Conservation (phyloP, 64 coral and sea anemone genomes). For the Astreopora myriophthalma region DNA sequence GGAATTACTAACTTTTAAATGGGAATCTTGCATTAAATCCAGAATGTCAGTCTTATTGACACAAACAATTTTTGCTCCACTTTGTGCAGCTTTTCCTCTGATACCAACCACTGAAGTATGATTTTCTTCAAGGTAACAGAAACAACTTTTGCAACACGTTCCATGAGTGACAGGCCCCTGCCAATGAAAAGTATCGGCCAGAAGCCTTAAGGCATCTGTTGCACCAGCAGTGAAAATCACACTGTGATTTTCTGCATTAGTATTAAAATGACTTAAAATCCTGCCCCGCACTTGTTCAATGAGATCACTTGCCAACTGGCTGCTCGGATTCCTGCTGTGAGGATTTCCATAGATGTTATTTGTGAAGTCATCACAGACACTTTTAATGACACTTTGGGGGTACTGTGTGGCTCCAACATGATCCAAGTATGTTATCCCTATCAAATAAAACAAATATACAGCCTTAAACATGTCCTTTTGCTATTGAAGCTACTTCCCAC, state of each 20-base stretch:
- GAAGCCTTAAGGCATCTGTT: constrained; percentile 79
- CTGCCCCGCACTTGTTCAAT: constrained; percentile 78
- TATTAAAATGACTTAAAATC: constrained; percentile 86
- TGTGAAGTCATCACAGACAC: constrained; percentile 57
- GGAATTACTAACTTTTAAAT: not conserved
- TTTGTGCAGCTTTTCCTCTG: constrained; percentile 69
- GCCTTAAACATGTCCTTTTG: too few relatives aligned
- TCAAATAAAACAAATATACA: not conserved
- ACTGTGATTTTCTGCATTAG: constrained; percentile 73
- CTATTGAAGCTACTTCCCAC: too few relatives aligned
- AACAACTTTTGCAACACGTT: constrained; percentile 35
- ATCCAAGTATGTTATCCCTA: constrained; percentile 76
- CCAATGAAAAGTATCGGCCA: constrained; percentile 93
- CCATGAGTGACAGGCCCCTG: not conserved
- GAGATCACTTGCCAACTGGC: constrained; percentile 66
- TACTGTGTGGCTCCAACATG: constrained; percentile 89
- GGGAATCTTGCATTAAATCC: not conserved
- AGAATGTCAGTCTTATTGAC: constrained; percentile 52
- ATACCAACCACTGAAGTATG: constrained; percentile 99
- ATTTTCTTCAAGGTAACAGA: constrained; percentile 85
- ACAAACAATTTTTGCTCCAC: constrained; percentile 68
- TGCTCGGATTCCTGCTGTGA: constrained; percentile 84
- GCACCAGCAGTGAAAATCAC: constrained; percentile 91
- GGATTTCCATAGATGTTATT: constrained; percentile 92
- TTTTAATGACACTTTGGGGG: constrained; percentile 79